Base-by-base conservation (phyloP, 2,888 invertebrate genomes). In the Malachius bipustulatus region DNA sequence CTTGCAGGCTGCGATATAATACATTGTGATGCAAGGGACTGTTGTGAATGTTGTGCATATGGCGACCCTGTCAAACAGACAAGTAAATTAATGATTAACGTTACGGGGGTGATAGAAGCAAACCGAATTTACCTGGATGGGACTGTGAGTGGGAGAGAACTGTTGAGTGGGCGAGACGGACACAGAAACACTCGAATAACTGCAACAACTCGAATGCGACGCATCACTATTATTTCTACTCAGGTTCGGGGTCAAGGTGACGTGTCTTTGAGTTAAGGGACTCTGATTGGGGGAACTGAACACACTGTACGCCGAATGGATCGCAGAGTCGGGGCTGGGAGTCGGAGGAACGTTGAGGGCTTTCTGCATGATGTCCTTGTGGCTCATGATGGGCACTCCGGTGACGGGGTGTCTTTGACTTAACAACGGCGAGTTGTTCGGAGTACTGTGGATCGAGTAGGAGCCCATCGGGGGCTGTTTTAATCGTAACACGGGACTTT, bases 191-290 rank as follows among this genome's bases (percentile, higher is more conserved):
- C 81, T 81, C 55, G 83, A 83, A 59, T 82, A 84, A 19, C 83
- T 83, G 64, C 87, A 87, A 56, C 87, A 88, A 46, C 87, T 85
- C 49, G 87, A 87, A 59, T 83, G 82, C 40, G 88, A 88, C 2
- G 89, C 88, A 57, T 89, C 89, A 50, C 85, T 87, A 65, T 89
- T 89, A 66, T 88, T 89, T 39, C 89, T 75, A 35, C 85, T 85
- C 41, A 89, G 65, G 8, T 84, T 85, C 26, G 87, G 87, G 34
- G 85, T 85, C 50, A 83, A 74, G 34, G 75, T 75, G 40, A 78
- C 72, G 61, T 88, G 89, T 1, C 89, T 71, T 15, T 84, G 81
- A 26, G 87, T 85, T 34, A 87, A 73, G 2, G 88, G 89, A 50
- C 83, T 83, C 47, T 88, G 87, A 34, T 83, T 85, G 3, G 89